Base-by-base conservation (phyloP, 1,140 invertebrate species). In the Pantala flavescens region DNA sequence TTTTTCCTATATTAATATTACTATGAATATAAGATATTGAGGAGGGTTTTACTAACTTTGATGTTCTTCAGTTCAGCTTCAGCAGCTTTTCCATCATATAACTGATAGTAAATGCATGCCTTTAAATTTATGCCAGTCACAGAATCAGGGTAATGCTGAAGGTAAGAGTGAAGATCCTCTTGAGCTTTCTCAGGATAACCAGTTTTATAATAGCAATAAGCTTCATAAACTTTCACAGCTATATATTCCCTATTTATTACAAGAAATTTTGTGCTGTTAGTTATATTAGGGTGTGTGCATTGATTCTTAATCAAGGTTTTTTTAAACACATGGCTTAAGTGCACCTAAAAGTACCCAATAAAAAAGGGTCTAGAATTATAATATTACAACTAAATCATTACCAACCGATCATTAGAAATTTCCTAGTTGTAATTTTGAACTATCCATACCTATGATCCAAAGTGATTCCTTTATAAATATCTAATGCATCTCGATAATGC, bases 401-500 rank as follows among this genome's bases (percentile, higher is more conserved):
- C n/a, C n/a, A n/a, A n/a, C n/a, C n/a, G n/a, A n/a, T n/a, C n/a
- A n/a, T n/a, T n/a, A n/a, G n/a, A 5, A 36, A 36, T 36, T 36
- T 36, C 28, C 9, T 9, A 9, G 28, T 36, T 5, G 28, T 36
- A 36, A 5, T 5, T 36, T 36, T 36, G 9, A 36, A 74, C 7
- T 1, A 74, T 21, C 43, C 78, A 79, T 80, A 93, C 92, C 93
- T 91, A 84, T 98, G 96, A 78, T 97, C 94, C 0, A 97, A 82
- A 19, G 99, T 84, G 72, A 98, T 88, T 77, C 94, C 89, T 83
- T 99, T 99, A 81, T 99, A 99, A 78, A 99, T 96, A 83, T 99
- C 97, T 78, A 99, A 98, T 24, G 98, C 96, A 84, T 99, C 97
- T 83, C 99, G 96, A 83, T 98, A 99, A 82, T 99, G 96, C 49